Base-by-base conservation (phyloP, 2,797 vertebrate species). In the Gymnothorax reevesii region DNA sequence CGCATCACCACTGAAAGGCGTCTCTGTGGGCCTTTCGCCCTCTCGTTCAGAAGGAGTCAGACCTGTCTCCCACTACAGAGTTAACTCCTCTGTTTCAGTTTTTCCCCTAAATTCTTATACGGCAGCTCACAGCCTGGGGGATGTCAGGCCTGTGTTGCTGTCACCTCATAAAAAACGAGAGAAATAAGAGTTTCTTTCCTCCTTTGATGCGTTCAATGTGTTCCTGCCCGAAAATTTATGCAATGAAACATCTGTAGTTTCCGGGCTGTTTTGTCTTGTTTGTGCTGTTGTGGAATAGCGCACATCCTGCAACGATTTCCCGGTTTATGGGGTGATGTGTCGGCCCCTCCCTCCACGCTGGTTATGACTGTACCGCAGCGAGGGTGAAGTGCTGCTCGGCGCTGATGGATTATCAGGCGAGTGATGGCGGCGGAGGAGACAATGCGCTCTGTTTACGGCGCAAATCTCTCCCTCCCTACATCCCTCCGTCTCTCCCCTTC, bases 1-100 rank as follows among this genome's bases (percentile, higher is more conserved):
- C 83, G 27, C 75, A 60, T 25, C 84, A 52, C 59, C 9, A 73
- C n/a, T 90, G 86, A 90, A 89, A 89, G 80, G 87, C 52, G 85
- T 15, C 87, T 86, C 85, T 90, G 88, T 89, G 88, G 42, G 54
- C 42, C 33, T 10, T 54, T 87, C 49, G 25, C 84, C 60, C 57
- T 83, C 83, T 73, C 71, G 54, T 79, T 79, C 17, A 52, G 75
- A 52, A 52, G 42, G 22, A 79, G 75, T 7, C 75, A 79, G 7
- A 52, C 2, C 1, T 49, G 25, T 5, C 13, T 27, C 33, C 71
- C 27, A 49, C 71, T 12, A 15, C 27, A 49, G 71, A 42, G 13
- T 10, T 25, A 52, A 12, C 62, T 66, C 62, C 17, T 20, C 20
- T 17, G 6, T 52, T 79, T 79, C 52, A 20, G 10, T 79, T 79